Evolutionary conservation across 1,140 invertebrate species (phyloP).

Genomic region (Drosophila burlai): DNA sequence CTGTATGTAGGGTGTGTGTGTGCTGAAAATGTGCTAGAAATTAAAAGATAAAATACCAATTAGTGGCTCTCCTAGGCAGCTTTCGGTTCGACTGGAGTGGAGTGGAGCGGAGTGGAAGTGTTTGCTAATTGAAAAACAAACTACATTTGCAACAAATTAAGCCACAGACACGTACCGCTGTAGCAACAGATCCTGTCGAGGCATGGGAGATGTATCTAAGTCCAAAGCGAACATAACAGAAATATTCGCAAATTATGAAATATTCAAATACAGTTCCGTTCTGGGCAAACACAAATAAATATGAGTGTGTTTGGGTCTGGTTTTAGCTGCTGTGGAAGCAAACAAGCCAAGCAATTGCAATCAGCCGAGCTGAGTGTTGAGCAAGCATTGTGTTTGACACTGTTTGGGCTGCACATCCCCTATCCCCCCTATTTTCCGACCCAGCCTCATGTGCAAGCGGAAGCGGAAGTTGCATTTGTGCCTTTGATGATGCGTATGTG

Average conservation of each 20-base stretch:
- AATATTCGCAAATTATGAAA: slow-evolving; percentile 71
- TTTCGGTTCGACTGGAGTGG: slow-evolving; percentile 25
- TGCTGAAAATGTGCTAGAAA: slow-evolving; percentile 64
- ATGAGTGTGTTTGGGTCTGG: slow-evolving; percentile 15
- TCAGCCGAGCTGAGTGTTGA: slow-evolving; percentile 76
- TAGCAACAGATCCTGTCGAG: slow-evolving; percentile 44
- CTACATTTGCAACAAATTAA: slow-evolving; percentile 69
- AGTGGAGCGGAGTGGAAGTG: slow-evolving; percentile 19
- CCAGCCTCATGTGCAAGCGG: slow-evolving; percentile 49
- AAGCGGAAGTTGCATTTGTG: slow-evolving; percentile 79
- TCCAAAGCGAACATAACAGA: slow-evolving; percentile 37
- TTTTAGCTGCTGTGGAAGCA: slow-evolving; percentile 36
- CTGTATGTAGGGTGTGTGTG: slow-evolving; percentile 17
- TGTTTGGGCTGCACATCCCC: slow-evolving; percentile 27
- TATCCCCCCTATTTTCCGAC: neutral
- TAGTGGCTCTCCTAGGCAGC: slow-evolving; percentile 57
- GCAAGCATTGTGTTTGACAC: slow-evolving; percentile 81
- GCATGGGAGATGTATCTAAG: slow-evolving; percentile 22
- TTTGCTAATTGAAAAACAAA: slow-evolving; percentile 81
- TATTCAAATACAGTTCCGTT: slow-evolving; percentile 57
- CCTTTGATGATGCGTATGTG: slow-evolving; percentile 69
- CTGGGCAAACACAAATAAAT: slow-evolving; percentile 42
- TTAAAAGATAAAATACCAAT: slow-evolving; percentile 82
- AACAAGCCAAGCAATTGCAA: slow-evolving; percentile 80
- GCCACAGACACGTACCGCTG: slow-evolving; percentile 69